phyloP scores from a whole-genome alignment of 2,888 invertebrate species.

The Myathropa florea region DNA sequence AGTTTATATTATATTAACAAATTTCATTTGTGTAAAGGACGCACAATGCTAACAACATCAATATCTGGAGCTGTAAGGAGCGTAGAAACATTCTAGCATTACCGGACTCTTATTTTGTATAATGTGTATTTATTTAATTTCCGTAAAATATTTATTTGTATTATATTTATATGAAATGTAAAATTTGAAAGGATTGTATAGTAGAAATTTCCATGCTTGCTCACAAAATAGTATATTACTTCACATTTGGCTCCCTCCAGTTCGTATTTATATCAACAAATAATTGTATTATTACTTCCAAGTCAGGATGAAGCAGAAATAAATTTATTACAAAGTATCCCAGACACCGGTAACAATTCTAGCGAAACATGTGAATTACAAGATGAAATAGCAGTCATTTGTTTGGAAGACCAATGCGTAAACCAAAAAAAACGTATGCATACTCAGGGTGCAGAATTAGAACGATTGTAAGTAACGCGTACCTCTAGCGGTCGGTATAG shows the following conservation, averaged over 20 bases:
- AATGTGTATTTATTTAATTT: neutral
- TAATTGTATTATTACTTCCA: slow-evolving; percentile 26
- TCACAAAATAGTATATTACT: neutral
- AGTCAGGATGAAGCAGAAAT: slow-evolving; percentile 51
- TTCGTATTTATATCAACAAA: slow-evolving; percentile 3
- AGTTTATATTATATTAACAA: neutral
- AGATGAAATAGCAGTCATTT: slow-evolving; percentile 54
- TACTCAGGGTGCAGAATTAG: slow-evolving; percentile 73
- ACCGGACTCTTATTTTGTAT: neutral
- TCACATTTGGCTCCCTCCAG: neutral
- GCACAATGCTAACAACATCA: neutral
- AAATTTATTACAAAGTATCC: slow-evolving; percentile 28
- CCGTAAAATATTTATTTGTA: neutral
- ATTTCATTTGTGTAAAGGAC: neutral
- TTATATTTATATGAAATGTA: neutral
- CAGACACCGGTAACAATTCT: slow-evolving; percentile 1
- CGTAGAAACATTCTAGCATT: neutral
- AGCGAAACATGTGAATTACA: slow-evolving; percentile 16
- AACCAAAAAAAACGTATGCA: slow-evolving; percentile 43
- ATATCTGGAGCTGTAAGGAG: neutral
- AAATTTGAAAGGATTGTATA: neutral
- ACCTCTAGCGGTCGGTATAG: neutral
- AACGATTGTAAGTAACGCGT: slow-evolving; percentile 73
- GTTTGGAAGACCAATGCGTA: slow-evolving; percentile 59
- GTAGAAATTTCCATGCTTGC: neutral